Evolutionary conservation across 2,888 invertebrate genomes (phyloP), one percentile per base, ranked within the genome.

Genomic region (Anoncus sp.): DNA sequence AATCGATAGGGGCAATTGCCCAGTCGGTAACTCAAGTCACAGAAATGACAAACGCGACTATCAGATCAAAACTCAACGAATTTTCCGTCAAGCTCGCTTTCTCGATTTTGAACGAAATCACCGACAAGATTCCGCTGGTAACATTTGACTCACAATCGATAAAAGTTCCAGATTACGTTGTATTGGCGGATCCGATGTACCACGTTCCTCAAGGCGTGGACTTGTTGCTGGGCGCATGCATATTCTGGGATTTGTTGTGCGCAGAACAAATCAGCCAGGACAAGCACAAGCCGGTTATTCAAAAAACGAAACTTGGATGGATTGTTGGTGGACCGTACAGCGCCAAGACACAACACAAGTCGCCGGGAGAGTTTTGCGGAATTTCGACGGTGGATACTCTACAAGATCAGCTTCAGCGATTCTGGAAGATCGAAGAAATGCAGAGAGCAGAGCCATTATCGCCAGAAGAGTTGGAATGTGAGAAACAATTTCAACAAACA

Each of bases 291-390:
- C 71, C 62, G 16, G 63, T 67, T 0, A 27, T 71, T 2, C 71
- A 72, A 9, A 66, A 75, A 40, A 72, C 72, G 1, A 65, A 75
- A 22, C 73, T 85, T 9, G 85, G 86, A 14, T 85, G 85, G 83
- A 66, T 85, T n/a, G 70, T 82, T 18, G 74, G 76, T 0, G 82
- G 82, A 0, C 31, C 69, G 3, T 12, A 24, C 7, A 14, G 27
- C 31, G 1, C 16, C n/a, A 16, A 55, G n/a, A 18, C 31, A 1
- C 7, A 55, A 55, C 31, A 7, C 31, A 31, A 31, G 31, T 31
- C 31, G 7, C 31, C 31, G 31, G 31, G 16, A 55, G 14, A 55
- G 7, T 18, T 10, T 16, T 14, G 16, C 12, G 2, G 1, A 24
- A 0, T 7, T 6, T 66, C 40, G 66, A 66, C 9, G 31, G 31